Evolutionary conservation across 2,113 vertebrate genomes (phyloP), one percentile per base, ranked within the genome.

Genomic region (Entomyzon cyanotis): DNA sequence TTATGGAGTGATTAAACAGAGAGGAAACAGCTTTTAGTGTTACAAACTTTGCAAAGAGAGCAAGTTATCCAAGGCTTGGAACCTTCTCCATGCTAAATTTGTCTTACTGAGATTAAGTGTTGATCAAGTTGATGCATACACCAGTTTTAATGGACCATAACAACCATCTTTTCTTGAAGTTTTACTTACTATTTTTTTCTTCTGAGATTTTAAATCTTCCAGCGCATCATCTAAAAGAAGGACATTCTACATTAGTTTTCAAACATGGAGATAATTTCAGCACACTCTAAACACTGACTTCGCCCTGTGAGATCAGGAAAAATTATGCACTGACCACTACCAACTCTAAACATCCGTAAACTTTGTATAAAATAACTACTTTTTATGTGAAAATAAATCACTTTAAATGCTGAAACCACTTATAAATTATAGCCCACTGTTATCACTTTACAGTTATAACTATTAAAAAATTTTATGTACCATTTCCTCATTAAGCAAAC

Each of bases 101-200:
- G 24, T 55, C 12, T 47, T 67, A 28, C 28, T n/a, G 18, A 78
- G 31, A 68, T 84, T 41, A 88, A 82, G 13, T 28, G 14, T 30
- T 56, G 37, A 87, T 50, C 20, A 25, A 79, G 12, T 24, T 64
- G 18, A 65, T 58, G 31, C 15, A 63, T 18, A 65, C 6, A 50
- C 2, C 35, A 77, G 18, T 55, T 70, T 47, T 13, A 63, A 21
- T 22, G 21, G 17, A 79, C 20, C 10, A 7, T 8, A 93, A 58
- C 6, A 82, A 75, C 4, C 10, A 50, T 24, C 6, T 73, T 93
- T 59, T 35, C 71, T 90, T 82, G 2, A 56, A 59, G 44, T 64
- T 95, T 94, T 96, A 99, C 99, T 99, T 98, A 99, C 99, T 96
- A 99, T 99, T 99, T 99, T 99, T 96, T 98, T 98, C 98, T 99